Evolutionary conservation across 2,888 invertebrate genomes (phyloP).

Genomic region (Dicranocentrus wangi): DNA sequence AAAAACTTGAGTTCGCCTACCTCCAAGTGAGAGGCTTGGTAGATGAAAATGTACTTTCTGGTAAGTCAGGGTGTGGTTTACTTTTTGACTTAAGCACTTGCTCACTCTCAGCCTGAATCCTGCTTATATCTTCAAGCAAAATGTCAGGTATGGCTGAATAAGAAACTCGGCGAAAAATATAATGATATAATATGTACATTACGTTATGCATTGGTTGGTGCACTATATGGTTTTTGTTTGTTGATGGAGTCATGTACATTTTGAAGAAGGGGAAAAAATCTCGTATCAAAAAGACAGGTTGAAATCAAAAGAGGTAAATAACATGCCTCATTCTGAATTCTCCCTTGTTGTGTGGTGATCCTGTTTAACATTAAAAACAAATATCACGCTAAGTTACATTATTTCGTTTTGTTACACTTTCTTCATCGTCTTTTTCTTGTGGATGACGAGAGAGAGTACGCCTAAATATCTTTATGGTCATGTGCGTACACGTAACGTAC

Average conservation of each 20-base stretch:
- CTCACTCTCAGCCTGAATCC: neutral
- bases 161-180: no score
- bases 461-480: conserved; percentile 14
- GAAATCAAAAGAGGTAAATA: conserved; percentile 38
- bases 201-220: neutral
- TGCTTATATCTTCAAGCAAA: neutral
- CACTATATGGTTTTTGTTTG: conserved; percentile 5
- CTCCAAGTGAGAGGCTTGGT: conserved; percentile 23
- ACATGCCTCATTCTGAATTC: neutral
- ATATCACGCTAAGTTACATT: conserved; percentile 14
- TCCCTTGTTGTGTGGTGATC: neutral
- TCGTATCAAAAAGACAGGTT: conserved; percentile 42
- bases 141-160: neutral
- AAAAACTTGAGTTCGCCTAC: neutral
- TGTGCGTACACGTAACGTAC: conserved; percentile 7
- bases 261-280: conserved; percentile 46
- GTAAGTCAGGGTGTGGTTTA: conserved; percentile 58
- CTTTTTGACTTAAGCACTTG: conserved; percentile 33
- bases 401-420: conserved; percentile 41
- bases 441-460: neutral
- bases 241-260: conserved; percentile 51
- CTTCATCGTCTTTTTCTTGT: neutral
- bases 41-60: conserved; percentile 26
- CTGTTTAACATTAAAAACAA: conserved; percentile 18
- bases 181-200: neutral